These are phyloP conservation scores for Sinocyclocheilus maitianheensis DNA, from an alignment of 2,113 vertebrate species.

Conservation along the genomic window DNA sequence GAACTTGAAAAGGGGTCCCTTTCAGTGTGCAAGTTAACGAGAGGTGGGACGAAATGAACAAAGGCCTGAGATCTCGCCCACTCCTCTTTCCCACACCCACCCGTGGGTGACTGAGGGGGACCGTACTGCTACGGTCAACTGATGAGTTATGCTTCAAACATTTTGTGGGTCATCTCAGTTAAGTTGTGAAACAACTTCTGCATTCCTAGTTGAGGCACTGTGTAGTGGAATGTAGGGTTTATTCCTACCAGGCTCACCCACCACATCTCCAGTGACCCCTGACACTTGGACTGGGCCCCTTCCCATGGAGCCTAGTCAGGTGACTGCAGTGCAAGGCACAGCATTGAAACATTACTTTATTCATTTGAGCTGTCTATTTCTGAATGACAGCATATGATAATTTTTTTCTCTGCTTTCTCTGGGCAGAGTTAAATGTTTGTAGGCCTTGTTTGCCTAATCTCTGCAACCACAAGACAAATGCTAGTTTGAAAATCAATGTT, in stretches of 20 bases:
- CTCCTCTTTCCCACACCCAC: constrained; percentile 49
- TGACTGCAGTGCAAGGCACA: constrained; percentile 33
- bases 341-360: neutral
- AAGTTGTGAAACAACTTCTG: neutral
- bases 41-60: constrained; percentile 64
- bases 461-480: neutral
- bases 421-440: neutral
- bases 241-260: constrained; percentile 36
- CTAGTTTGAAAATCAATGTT: neutral
- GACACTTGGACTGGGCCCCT: constrained; percentile 56
- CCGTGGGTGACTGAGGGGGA: constrained; percentile 1
- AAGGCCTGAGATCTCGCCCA: constrained; percentile 49
- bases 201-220: constrained; percentile 23
- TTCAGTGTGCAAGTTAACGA: constrained; percentile 68
- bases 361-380: neutral
- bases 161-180: constrained; percentile 21
- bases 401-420: neutral
- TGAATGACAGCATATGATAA: neutral
- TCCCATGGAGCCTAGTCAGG: constrained; percentile 38
- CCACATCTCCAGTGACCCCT: constrained; percentile 59
- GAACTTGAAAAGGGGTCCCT: constrained; percentile 61
- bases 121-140: neutral
- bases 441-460: neutral
- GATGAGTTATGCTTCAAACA: constrained; percentile 3
- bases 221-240: constrained; percentile 45